Percentiles rank a stretch among this genome's conserved stretches.
Conservation (phyloP, 2,797 vertebrate species). For the Macrochelys suwanniensis region DNA sequence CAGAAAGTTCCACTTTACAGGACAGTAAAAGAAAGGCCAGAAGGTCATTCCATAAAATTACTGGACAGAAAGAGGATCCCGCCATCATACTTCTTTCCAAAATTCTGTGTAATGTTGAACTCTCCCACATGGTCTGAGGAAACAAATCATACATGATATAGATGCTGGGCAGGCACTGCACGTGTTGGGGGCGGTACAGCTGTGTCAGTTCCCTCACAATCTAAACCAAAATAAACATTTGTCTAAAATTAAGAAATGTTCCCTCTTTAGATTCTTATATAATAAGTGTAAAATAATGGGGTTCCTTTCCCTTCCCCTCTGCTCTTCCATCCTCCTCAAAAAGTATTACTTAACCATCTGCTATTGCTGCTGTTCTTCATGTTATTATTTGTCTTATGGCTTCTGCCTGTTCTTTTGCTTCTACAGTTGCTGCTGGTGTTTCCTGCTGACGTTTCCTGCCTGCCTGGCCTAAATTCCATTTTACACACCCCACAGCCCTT, state of each 20-base stretch:
- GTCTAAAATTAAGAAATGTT: neutral
- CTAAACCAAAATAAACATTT: neutral
- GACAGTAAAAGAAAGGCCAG: neutral
- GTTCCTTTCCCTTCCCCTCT: constrained; percentile 5
- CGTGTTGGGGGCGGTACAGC: rapidly evolving
- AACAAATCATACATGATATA: neutral
- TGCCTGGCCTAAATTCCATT: constrained; percentile 67
- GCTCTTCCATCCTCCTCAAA: constrained; percentile 31
- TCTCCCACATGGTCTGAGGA: neutral
- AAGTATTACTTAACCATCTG: constrained; percentile 56
- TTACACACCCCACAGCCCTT: constrained; percentile 57
- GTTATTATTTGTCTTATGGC: constrained; percentile 74
- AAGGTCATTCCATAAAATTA: neutral
- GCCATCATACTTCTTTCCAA: neutral
- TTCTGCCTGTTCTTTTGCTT: constrained; percentile 74
- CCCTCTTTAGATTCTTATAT: neutral
- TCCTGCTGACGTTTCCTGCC: constrained; percentile 75
- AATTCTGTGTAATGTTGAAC: neutral
- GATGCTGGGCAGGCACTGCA: neutral
- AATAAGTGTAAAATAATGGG: neutral
- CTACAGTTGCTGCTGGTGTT: constrained; percentile 75
- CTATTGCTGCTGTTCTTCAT: constrained; percentile 60
- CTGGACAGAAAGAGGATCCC: neutral
- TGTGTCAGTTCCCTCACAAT: neutral
- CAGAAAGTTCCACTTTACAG: neutral